Evolutionary conservation across 53 echinoderm and acorn worm species (phyloP).

Genomic region (Crossaster papposus): DNA sequence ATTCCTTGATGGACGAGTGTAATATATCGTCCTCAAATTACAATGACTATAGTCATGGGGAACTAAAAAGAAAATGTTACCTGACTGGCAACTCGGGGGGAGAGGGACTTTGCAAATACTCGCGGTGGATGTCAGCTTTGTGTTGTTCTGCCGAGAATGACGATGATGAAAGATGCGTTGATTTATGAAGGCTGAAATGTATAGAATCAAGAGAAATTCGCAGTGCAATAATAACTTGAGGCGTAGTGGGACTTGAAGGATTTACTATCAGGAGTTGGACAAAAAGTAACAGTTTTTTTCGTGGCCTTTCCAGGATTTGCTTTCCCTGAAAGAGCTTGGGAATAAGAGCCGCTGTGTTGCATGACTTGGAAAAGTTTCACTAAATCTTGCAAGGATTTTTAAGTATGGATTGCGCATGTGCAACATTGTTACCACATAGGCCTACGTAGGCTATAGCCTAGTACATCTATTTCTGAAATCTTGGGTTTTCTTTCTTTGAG

Average conservation of each 20-base stretch:
- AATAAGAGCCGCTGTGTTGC: no score
- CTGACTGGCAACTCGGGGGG: neutral
- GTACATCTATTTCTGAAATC: no score
- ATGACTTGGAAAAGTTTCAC: no score
- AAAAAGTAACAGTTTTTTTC: no score
- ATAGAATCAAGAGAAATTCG: neutral
- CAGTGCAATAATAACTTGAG: neutral
- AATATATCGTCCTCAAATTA: slow-evolving; percentile 9
- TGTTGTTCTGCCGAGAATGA: neutral
- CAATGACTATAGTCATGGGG: neutral
- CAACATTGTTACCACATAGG: no score
- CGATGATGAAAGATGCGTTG: neutral
- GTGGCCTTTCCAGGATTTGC: no score
- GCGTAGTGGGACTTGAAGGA: neutral
- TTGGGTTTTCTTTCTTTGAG: no score
- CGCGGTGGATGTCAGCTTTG: neutral
- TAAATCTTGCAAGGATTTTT: no score
- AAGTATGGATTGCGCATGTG: no score
- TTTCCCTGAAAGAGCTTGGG: no score
- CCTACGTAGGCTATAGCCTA: no score
- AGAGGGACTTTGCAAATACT: neutral
- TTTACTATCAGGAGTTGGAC: neutral
- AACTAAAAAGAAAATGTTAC: neutral
- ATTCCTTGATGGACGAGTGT: slow-evolving; percentile 16
- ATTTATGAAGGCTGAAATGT: neutral